These are phyloP conservation scores for Lanistes nyassanus DNA, from an alignment of 1,140 invertebrate species.

Conservation along the genomic window DNA sequence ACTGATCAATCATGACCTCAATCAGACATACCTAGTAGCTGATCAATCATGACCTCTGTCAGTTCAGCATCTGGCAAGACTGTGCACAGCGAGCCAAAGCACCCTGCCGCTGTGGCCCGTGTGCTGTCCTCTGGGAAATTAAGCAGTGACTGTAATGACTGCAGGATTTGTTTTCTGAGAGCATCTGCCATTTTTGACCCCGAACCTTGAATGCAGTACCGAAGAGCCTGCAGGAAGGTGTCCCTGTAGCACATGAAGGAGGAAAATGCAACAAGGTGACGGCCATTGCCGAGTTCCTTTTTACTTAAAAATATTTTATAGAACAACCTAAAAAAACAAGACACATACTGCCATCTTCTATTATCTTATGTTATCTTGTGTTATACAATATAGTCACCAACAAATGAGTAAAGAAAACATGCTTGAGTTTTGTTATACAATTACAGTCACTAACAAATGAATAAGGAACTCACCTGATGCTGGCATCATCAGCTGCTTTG, in stretches of 20 bases:
- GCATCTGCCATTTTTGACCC: conserved; percentile 90
- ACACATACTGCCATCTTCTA: no score
- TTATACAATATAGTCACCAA: no score
- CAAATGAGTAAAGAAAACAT: no score
- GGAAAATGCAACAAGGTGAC: neutral
- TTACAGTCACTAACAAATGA: no score
- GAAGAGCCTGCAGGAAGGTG: conserved; percentile 89
- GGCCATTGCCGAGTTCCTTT: neutral
- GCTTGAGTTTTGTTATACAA: no score
- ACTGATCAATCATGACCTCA: no score
- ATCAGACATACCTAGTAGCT: conserved; percentile 75
- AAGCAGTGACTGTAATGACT: conserved; percentile 76
- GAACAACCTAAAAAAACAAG: no score
- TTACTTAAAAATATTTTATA: no score
- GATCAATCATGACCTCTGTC: conserved; percentile 78
- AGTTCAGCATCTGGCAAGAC: conserved; percentile 82
- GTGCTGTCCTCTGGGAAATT: conserved; percentile 83
- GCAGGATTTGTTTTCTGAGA: conserved; percentile 80
- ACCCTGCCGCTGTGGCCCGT: conserved; percentile 83
- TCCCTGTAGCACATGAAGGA: conserved; percentile 72
- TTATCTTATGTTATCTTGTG: no score
- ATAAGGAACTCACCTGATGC: conserved; percentile 73
- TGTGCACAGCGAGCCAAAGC: conserved; percentile 85
- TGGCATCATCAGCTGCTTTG: conserved; percentile 84
- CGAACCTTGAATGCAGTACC: conserved; percentile 83